These are phyloP conservation scores for Rachycentron canadum DNA, from an alignment of 2,797 vertebrate genomes.

Conservation along the genomic window DNA sequence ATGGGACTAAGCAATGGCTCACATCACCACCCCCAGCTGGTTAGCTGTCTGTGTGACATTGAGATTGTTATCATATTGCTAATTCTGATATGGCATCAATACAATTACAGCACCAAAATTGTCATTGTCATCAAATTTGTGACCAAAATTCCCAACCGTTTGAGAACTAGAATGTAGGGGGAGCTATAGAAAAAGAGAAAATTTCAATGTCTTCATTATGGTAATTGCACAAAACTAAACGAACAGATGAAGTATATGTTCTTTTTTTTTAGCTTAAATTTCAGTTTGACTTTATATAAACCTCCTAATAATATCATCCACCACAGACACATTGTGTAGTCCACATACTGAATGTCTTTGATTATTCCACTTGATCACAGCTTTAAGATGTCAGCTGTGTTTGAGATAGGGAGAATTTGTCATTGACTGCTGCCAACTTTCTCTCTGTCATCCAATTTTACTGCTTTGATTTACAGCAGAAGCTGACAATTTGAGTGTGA, in stretches of 20 bases:
- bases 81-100: slow-evolving; percentile 25
- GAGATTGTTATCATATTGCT: slow-evolving; percentile 8
- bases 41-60: slow-evolving; percentile 29
- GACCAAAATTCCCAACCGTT: background rate
- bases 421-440: slow-evolving; percentile 74
- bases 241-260: background rate
- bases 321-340: slow-evolving; percentile 19
- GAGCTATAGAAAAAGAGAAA: background rate
- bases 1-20: slow-evolving; percentile 26
- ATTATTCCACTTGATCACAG: slow-evolving; percentile 82
- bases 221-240: background rate
- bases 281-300: slow-evolving; percentile 35
- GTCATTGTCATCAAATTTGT: background rate
- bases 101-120: slow-evolving; percentile 14
- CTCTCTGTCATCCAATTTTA: slow-evolving; percentile 69
- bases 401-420: slow-evolving; percentile 75
- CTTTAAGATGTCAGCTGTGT: slow-evolving; percentile 80
- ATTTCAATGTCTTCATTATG: background rate
- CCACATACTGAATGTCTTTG: slow-evolving; percentile 74
- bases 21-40: slow-evolving; percentile 1
- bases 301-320: slow-evolving; percentile 21
- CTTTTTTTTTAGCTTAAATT: background rate
- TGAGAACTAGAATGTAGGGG: background rate
- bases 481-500: slow-evolving; percentile 68
- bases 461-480: slow-evolving; percentile 68